Percentiles rank a stretch among this genome's conserved stretches.
Conservation (phyloP, 2,888 invertebrate species). For the Lepidochrysops patricia region DNA sequence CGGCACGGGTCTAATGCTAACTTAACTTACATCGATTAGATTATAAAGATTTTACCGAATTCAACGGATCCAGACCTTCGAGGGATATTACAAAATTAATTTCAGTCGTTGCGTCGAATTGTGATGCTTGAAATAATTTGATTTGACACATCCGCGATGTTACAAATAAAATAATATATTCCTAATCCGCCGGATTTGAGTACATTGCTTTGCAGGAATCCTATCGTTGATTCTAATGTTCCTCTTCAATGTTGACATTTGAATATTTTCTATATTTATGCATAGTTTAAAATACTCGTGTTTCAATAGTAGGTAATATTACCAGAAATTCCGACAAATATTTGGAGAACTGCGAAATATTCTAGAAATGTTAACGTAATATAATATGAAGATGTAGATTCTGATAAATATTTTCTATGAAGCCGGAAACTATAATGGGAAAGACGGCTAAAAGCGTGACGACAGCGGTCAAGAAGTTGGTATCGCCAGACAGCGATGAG, state of each 20-base stretch:
- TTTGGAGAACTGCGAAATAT: not conserved
- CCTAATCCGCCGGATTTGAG: slow-evolving; percentile 3
- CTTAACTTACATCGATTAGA: slow-evolving; percentile 11
- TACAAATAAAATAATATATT: not conserved
- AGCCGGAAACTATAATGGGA: slow-evolving; percentile 78
- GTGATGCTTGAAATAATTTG: not conserved
- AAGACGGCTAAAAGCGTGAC: slow-evolving; percentile 70
- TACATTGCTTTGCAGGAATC: not conserved
- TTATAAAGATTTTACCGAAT: not conserved
- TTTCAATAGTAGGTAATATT: not conserved
- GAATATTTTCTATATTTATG: not conserved
- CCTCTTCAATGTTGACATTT: not conserved
- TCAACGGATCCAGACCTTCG: not conserved
- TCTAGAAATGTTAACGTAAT: not conserved
- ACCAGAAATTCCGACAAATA: not conserved
- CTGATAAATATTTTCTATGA: not conserved
- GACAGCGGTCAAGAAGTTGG: slow-evolving; percentile 70
- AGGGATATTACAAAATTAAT: slow-evolving; percentile 4
- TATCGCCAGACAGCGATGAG: slow-evolving; percentile 64
- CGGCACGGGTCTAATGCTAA: slow-evolving; percentile 23
- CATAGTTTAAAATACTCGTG: not conserved
- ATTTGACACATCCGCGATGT: slow-evolving; percentile 3
- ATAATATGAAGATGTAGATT: not conserved
- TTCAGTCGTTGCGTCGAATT: not conserved
- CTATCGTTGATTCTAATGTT: not conserved